phyloP scores from a whole-genome alignment of 2,888 invertebrate species.

The Cryptops parisi region DNA sequence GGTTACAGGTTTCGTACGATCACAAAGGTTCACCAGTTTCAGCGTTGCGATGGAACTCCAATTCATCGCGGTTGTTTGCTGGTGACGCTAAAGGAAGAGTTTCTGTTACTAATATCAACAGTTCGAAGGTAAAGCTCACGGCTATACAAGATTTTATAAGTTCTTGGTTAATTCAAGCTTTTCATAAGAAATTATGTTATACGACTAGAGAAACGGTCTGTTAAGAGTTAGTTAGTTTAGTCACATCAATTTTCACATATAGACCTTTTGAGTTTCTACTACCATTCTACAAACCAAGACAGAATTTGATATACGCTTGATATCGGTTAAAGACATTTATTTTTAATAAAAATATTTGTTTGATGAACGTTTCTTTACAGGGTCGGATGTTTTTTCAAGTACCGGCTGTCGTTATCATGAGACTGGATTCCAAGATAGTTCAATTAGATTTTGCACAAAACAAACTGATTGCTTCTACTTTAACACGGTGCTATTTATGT shows the following conservation, averaged over 20 bases:
- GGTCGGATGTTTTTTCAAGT: slow-evolving; percentile 12
- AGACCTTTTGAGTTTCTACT: no score
- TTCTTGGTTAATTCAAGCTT: no score
- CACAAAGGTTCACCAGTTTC: slow-evolving; percentile 4
- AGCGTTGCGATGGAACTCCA: slow-evolving; percentile 1
- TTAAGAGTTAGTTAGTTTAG: no score
- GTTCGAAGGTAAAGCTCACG: slow-evolving; percentile 1
- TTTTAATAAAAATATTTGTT: neutral
- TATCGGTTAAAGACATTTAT: neutral
- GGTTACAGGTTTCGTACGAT: slow-evolving; percentile 11
- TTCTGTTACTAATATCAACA: slow-evolving; percentile 3
- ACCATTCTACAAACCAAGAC: no score
- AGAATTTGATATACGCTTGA: neutral
- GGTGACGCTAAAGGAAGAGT: slow-evolving; percentile 10
- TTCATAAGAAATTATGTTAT: no score
- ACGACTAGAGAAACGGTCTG: no score
- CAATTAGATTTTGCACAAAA: slow-evolving; percentile 16
- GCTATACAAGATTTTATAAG: no score
- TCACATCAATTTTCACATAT: no score
- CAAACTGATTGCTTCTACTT: slow-evolving; percentile 14
- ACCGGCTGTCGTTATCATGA: slow-evolving; percentile 14
- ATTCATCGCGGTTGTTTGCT: slow-evolving; percentile 1
- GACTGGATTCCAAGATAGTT: slow-evolving; percentile 11
- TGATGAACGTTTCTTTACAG: slow-evolving; percentile 2
- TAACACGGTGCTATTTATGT: slow-evolving; percentile 14